Evolutionary conservation across 2,888 invertebrate genomes (phyloP).

Genomic region (Cantharis lateralis): DNA sequence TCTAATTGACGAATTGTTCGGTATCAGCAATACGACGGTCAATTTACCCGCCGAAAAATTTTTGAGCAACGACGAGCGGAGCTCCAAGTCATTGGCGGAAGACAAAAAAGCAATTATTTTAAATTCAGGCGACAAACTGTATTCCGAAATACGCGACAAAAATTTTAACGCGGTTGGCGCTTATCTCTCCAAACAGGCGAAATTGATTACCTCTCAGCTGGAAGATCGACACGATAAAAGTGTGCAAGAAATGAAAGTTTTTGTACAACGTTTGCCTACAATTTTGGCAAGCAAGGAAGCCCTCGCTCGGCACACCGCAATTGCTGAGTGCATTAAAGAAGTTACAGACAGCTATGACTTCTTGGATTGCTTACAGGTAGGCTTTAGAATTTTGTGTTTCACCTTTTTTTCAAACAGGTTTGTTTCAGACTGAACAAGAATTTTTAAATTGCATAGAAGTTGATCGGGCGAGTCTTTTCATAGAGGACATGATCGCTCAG

Average conservation of each 20-base stretch:
- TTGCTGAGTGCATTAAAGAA: conserved; percentile 93
- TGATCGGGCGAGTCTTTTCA: conserved; percentile 84
- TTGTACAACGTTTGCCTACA: conserved; percentile 87
- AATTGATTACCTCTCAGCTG: conserved; percentile 81
- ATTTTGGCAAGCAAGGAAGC: conserved; percentile 86
- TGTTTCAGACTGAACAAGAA: conserved; percentile 79
- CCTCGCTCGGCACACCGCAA: conserved; percentile 85
- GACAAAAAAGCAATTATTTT: conserved; percentile 78
- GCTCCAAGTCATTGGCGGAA: conserved; percentile 62
- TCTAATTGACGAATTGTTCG: conserved; percentile 93
- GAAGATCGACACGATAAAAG: conserved; percentile 87
- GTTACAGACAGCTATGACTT: conserved; percentile 60
- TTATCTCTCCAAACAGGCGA: conserved; percentile 83
- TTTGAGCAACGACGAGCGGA: conserved; percentile 67
- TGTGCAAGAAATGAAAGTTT: conserved; percentile 93
- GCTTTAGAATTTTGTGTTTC: neutral
- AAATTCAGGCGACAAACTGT: conserved; percentile 89
- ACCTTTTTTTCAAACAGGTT: neutral
- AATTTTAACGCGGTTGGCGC: conserved; percentile 89
- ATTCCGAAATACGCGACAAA: conserved; percentile 87
- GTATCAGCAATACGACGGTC: conserved; percentile 80
- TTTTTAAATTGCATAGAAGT: conserved; percentile 90
- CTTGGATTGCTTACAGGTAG: conserved; percentile 51
- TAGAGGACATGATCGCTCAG: conserved; percentile 91
- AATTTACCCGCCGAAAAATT: conserved; percentile 87